Evolutionary conservation across 2,113 vertebrate genomes (phyloP).

Genomic region (Platichthys stellatus): DNA sequence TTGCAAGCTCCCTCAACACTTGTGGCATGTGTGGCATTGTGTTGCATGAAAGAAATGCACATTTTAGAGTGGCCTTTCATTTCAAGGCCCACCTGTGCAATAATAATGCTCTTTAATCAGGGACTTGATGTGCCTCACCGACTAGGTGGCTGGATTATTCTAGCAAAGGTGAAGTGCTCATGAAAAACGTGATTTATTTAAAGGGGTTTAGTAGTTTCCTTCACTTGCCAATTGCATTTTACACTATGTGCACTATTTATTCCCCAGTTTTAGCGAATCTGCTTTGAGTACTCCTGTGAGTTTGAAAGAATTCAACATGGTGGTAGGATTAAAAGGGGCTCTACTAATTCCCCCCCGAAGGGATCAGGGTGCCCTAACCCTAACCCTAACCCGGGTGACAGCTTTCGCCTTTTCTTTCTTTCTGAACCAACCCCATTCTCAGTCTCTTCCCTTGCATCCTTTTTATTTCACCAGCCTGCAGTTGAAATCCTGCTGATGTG

Average conservation of each 20-base stretch:
- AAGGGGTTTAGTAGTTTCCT: no score
- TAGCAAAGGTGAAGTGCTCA: no score
- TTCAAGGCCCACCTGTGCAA: no score
- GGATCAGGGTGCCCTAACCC: slow-evolving; percentile 31
- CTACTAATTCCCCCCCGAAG: slow-evolving; percentile 5
- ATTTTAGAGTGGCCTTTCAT: no score
- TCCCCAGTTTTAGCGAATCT: neutral
- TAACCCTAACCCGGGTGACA: slow-evolving; percentile 20
- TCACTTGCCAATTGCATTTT: neutral
- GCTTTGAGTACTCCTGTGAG: neutral
- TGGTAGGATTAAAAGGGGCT: slow-evolving; percentile 13
- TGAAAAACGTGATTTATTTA: no score
- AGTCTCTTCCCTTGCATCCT: neutral
- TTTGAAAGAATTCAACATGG: slow-evolving; percentile 10
- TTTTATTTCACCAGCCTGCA: slow-evolving; percentile 12
- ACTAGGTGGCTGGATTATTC: no score
- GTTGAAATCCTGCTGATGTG: slow-evolving; percentile 20
- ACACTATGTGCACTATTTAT: neutral
- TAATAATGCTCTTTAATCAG: no score
- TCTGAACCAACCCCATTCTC: slow-evolving; percentile 12
- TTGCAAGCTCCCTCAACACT: no score
- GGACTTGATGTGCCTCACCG: no score
- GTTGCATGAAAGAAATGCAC: no score
- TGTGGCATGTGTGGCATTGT: no score
- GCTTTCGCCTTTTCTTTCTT: slow-evolving; percentile 15